These are phyloP conservation scores for Melanotaenia maccullochi DNA, from an alignment of 2,797 vertebrate species.

Conservation along the genomic window DNA sequence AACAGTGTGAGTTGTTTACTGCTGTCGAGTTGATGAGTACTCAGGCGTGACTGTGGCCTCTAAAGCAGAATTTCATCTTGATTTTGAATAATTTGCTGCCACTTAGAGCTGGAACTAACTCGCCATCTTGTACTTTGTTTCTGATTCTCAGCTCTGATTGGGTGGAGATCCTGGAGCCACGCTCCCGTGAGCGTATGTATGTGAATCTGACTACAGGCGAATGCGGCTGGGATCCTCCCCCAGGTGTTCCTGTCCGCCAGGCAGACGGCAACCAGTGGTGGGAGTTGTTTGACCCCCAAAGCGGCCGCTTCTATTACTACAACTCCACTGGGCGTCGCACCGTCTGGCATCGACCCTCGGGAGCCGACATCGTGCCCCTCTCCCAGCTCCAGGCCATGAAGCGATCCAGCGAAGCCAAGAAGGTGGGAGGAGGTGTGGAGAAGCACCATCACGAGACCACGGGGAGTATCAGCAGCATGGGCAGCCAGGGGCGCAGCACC, in stretches of 20 bases:
- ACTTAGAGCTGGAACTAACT: conserved; percentile 21
- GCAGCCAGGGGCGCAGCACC: conserved; percentile 78
- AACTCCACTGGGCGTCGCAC: conserved; percentile 88
- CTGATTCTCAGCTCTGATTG: conserved; percentile 86
- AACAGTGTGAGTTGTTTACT: conserved; percentile 65
- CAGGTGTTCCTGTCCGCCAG: conserved; percentile 85
- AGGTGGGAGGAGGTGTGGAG: conserved; percentile 56
- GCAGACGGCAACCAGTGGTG: conserved; percentile 93
- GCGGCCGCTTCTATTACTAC: conserved; percentile 93
- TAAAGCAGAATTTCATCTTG: conserved; percentile 22
- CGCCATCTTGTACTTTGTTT: conserved; percentile 21
- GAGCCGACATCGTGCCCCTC: conserved; percentile 90
- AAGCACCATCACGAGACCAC: conserved; percentile 68
- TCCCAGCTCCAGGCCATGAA: conserved; percentile 93
- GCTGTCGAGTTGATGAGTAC: conserved; percentile 46
- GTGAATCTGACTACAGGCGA: conserved; percentile 89
- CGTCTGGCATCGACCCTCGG: conserved; percentile 91
- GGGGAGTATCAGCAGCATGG: conserved; percentile 69
- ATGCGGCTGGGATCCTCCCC: conserved; percentile 91
- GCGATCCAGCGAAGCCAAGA: conserved; percentile 79
- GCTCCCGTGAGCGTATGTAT: conserved; percentile 91
- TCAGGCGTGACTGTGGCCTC: conserved; percentile 34
- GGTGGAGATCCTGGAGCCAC: conserved; percentile 94
- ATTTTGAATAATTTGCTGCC: conserved; percentile 20
- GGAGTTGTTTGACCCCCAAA: conserved; percentile 91